A percentile compares a stretch with the other conserved stretches of the same genome.
These are phyloP conservation scores for Epizoanthus rinbou DNA, from an alignment of 92 coral and sea anemone genomes.

Conservation along the genomic window DNA sequence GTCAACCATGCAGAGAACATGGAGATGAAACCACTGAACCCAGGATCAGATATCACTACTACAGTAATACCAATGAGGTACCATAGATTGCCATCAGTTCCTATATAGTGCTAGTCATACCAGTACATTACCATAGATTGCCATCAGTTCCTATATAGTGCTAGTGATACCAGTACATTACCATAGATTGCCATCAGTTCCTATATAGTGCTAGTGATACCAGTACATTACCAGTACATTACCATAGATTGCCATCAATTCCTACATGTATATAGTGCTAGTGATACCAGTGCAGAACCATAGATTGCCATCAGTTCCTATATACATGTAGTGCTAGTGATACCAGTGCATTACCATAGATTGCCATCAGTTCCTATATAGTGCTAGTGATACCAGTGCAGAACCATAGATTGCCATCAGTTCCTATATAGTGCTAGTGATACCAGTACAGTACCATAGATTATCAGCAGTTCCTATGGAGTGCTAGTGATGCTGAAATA, in stretches of 20 bases:
- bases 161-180: background rate
- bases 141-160: background rate
- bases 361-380: background rate
- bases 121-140: background rate
- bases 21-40: conserved; percentile 86
- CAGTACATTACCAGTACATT: background rate
- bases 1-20: conserved; percentile 79
- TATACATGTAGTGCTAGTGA: background rate
- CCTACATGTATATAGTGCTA: background rate
- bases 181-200: background rate
- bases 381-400: background rate
- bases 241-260: background rate
- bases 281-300: background rate
- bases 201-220: background rate
- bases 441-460: background rate
- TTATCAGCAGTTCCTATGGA: too few species aligned
- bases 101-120: background rate
- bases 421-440: background rate
- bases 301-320: background rate
- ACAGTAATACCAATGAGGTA: conserved; percentile 6
- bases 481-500: background rate
- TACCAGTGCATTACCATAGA: background rate
- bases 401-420: background rate
- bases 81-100: background rate
- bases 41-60: conserved; percentile 67